Base-by-base conservation (phyloP, 1,140 invertebrate species). In the Scylla paramamosain region DNA sequence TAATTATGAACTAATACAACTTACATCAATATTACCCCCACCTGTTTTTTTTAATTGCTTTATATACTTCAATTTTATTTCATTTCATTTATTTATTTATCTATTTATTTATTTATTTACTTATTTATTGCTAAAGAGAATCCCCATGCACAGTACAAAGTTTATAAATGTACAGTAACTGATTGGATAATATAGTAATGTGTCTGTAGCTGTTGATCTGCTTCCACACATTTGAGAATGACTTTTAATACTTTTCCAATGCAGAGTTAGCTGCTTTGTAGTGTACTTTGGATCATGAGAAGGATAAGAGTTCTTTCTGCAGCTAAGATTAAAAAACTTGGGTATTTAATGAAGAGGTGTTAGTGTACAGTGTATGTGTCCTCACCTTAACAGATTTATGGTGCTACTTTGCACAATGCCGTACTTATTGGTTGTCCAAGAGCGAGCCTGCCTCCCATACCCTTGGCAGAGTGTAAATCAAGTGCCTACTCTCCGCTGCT, bases 131-230 rank as follows among this genome's bases (percentile, higher is more conserved):
- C 92, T 82, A 88, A 32, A 87, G 92, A 88, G 92, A 93, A 93
- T 59, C 93, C 93, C 93, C 93, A 94, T 94, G 89, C 93, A 94
- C 93, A 94, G 93, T 94, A 94, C 93, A 94, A 94, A 94, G 93
- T 90, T 87, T 84, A 93, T 86, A 93, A 93, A 77, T 94, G 89
- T 94, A 94, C 93, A 90, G 88, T 91, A 94, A 91, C 67, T 83
- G 91, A 83, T 90, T 94, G 87, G 89, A 91, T 94, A 83, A 46
- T 90, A 83, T 82, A 94, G 93, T 94, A 91, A 91, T 91, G 39
- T 94, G 88, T 94, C 93, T 91, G 88, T 94, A 94, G 87, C 93
- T 94, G 93, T 94, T 94, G 88, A 94, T 91, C 93, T 94, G 93
- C 93, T 94, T 91, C 93, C 87, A 94, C 88, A 91, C 88, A 94